These are phyloP conservation scores for Lagopus leucura DNA, from an alignment of 2,113 vertebrate species.

Conservation along the genomic window DNA sequence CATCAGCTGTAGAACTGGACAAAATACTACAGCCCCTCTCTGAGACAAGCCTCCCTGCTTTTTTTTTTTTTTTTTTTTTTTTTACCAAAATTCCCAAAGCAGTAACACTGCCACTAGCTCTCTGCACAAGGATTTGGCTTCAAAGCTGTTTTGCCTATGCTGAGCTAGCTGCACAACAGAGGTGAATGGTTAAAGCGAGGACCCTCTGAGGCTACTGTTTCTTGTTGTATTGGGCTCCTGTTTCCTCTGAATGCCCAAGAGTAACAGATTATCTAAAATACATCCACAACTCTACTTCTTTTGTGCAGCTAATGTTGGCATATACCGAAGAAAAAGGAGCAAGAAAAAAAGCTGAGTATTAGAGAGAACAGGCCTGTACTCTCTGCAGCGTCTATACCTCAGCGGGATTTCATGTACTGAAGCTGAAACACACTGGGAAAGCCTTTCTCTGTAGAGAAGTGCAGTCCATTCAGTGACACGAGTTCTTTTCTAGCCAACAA, in stretches of 20 bases:
- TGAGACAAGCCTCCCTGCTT: background rate
- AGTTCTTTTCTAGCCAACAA: slow-evolving; percentile 63
- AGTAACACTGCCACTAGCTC: background rate
- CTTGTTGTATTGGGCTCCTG: background rate
- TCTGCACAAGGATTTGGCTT: background rate
- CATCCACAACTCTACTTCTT: slow-evolving; percentile 5
- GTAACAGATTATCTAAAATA: slow-evolving; percentile 35
- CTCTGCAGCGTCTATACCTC: slow-evolving; percentile 56
- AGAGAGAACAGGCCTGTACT: slow-evolving; percentile 54
- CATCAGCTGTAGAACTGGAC: background rate
- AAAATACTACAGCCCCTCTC: background rate
- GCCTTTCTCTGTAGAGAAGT: slow-evolving; percentile 52
- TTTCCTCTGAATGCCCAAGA: slow-evolving; percentile 18
- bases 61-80: background rate
- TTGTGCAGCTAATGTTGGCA: slow-evolving; percentile 59
- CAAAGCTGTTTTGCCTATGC: background rate
- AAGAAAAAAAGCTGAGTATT: slow-evolving; percentile 33
- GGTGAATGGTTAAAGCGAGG: background rate
- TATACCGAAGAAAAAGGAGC: slow-evolving; percentile 16
- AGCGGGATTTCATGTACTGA: slow-evolving; percentile 64
- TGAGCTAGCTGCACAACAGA: background rate
- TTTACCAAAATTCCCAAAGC: background rate
- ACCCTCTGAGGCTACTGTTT: background rate
- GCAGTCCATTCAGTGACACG: slow-evolving; percentile 59
- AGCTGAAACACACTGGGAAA: slow-evolving; percentile 62